Evolutionary conservation across 2,888 invertebrate genomes (phyloP).

Genomic region (Yponomeuta plumbellus): DNA sequence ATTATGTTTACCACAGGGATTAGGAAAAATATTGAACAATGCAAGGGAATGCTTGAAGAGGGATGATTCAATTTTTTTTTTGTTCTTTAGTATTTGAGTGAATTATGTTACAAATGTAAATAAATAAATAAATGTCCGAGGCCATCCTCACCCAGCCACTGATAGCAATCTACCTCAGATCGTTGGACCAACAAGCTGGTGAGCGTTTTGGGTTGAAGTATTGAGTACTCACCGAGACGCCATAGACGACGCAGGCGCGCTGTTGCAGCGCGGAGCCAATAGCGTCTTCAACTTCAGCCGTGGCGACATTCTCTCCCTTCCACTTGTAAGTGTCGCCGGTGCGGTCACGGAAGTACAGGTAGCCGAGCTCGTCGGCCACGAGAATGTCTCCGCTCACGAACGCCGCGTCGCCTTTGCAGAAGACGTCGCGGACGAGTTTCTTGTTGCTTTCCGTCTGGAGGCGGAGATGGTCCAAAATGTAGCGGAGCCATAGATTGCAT

Average conservation of each 20-base stretch:
- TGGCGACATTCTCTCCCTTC: slow-evolving; percentile 98
- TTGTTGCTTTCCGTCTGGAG: slow-evolving; percentile 84
- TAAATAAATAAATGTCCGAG: too few relatives aligned
- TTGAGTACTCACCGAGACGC: slow-evolving; percentile 84
- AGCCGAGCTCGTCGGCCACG: slow-evolving; percentile 93
- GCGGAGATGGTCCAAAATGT: neutral
- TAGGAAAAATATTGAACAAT: too few relatives aligned
- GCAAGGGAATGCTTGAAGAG: too few relatives aligned
- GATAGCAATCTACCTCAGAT: too few relatives aligned
- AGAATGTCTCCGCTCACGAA: slow-evolving; percentile 95
- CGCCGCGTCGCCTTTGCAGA: slow-evolving; percentile 89
- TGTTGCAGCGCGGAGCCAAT: slow-evolving; percentile 86
- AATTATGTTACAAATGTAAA: too few relatives aligned
- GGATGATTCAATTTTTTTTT: too few relatives aligned
- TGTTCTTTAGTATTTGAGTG: too few relatives aligned
- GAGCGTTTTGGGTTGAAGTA: too few relatives aligned
- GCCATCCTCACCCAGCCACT: too few relatives aligned
- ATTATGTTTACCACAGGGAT: too few relatives aligned
- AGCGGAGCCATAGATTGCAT: too few relatives aligned
- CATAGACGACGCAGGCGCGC: slow-evolving; percentile 91
- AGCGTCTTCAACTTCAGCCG: slow-evolving; percentile 95
- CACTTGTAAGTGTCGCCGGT: slow-evolving; percentile 91
- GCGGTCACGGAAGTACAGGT: slow-evolving; percentile 94
- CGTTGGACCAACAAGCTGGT: too few relatives aligned
- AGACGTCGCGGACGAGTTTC: slow-evolving; percentile 89